Evolutionary conservation across 1,140 invertebrate genomes (phyloP).

Genomic region (Lerema accius): DNA sequence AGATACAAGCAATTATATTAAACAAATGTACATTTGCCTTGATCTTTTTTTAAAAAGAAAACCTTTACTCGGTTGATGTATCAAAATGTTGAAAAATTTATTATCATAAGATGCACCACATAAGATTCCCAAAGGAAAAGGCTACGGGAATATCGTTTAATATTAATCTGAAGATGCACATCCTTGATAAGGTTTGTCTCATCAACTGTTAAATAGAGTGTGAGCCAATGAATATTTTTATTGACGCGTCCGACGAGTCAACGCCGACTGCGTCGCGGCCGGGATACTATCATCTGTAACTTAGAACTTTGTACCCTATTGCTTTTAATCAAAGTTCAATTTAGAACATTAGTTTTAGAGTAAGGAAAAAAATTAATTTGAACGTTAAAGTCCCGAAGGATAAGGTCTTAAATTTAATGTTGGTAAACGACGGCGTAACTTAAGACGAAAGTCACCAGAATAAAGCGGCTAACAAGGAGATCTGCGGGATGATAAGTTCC

Average conservation of each 20-base stretch:
- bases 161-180: slow-evolving; percentile 36
- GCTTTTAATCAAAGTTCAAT: slow-evolving; percentile 26
- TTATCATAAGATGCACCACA: too few species aligned
- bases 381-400: slow-evolving; percentile 7
- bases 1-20: too few species aligned
- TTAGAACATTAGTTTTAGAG: slow-evolving; percentile 4
- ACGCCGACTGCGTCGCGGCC: slow-evolving; percentile 44
- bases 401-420: slow-evolving; percentile 46
- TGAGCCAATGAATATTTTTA: slow-evolving; percentile 81
- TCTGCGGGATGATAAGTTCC: slow-evolving; percentile 67
- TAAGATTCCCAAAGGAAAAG: too few species aligned
- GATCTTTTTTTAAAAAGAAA: background rate
- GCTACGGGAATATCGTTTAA: background rate
- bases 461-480: slow-evolving; percentile 66
- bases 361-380: background rate
- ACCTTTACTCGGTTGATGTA: background rate
- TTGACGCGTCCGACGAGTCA: slow-evolving; percentile 65
- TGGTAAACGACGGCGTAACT: slow-evolving; percentile 35
- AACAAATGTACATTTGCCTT: too few species aligned
- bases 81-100: too few species aligned
- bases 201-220: slow-evolving; percentile 75
- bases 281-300: slow-evolving; percentile 8
- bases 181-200: slow-evolving; percentile 60
- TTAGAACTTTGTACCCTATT: slow-evolving; percentile 43
- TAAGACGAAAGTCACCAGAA: slow-evolving; percentile 65